Evolutionary conservation across 1,140 invertebrate species (phyloP).

Genomic region (Drosophila auraria): DNA sequence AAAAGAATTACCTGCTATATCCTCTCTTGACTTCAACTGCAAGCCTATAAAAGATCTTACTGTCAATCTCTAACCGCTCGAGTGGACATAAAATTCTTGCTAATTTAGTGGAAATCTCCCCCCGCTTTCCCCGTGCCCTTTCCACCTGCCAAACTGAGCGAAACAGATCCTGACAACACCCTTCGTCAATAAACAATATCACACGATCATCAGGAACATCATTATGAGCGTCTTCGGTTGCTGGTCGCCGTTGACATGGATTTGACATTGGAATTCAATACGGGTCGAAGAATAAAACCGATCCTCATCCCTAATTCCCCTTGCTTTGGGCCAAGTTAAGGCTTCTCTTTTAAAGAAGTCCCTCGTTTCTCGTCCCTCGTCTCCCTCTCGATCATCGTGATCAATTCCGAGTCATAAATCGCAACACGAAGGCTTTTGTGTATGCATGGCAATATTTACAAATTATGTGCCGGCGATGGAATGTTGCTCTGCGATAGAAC

Average conservation of each 20-base stretch:
- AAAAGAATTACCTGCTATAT: background rate
- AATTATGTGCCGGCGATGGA: slow-evolving; percentile 68
- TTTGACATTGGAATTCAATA: slow-evolving; percentile 79
- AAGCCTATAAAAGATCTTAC: background rate
- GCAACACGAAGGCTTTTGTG: slow-evolving; percentile 68
- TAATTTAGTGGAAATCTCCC: slow-evolving; percentile 20
- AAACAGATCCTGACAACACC: slow-evolving; percentile 49
- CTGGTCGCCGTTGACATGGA: slow-evolving; percentile 50
- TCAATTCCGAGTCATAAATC: slow-evolving; percentile 81
- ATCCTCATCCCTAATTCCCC: background rate
- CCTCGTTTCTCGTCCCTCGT: background rate
- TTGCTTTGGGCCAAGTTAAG: slow-evolving; percentile 3
- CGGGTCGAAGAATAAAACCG: slow-evolving; percentile 46
- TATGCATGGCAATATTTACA: slow-evolving; percentile 61
- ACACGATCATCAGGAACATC: slow-evolving; percentile 48
- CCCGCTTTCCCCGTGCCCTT: background rate
- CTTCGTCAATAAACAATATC: slow-evolving; percentile 51
- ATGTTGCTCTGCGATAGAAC: slow-evolving; percentile 71
- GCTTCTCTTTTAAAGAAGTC: slow-evolving; percentile 1
- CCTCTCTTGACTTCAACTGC: background rate
- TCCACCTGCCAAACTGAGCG: slow-evolving; percentile 32
- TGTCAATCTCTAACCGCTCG: slow-evolving; percentile 26
- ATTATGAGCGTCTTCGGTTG: slow-evolving; percentile 45
- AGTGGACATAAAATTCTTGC: slow-evolving; percentile 29
- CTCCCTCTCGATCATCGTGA: slow-evolving; percentile 28